Evolutionary conservation across 2,113 vertebrate species (phyloP).

Genomic region (Aplodontia rufa): DNA sequence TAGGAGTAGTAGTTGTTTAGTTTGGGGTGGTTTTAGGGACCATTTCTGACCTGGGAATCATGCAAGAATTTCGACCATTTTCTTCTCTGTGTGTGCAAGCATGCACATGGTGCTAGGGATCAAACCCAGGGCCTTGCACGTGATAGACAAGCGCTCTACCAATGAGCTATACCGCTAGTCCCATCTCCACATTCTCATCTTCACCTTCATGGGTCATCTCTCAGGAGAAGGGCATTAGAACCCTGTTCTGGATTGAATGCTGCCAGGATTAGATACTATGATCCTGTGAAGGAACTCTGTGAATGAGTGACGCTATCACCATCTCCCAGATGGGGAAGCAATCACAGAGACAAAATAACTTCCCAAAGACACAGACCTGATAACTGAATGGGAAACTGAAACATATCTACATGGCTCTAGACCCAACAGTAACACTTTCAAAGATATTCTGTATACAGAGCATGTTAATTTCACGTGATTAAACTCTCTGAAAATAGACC

Average conservation of each 20-base stretch:
- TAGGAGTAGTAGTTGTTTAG: neutral
- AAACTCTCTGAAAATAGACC: conserved; percentile 46
- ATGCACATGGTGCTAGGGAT: neutral
- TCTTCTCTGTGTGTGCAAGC: neutral
- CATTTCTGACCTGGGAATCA: neutral
- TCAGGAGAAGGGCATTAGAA: neutral
- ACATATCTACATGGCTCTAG: neutral
- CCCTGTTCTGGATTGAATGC: neutral
- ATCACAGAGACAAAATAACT: neutral
- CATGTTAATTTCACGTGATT: conserved; percentile 36
- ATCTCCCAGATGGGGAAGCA: neutral
- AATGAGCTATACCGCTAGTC: too few species aligned
- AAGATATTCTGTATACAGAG: conserved; percentile 7
- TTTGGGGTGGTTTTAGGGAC: neutral
- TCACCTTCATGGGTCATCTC: neutral
- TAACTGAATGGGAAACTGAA: neutral
- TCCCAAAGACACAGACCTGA: conserved; percentile 3
- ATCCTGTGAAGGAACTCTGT: neutral
- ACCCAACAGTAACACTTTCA: neutral
- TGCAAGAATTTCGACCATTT: neutral
- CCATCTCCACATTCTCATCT: neutral
- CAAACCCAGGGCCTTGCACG: neutral
- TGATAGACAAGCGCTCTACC: neutral
- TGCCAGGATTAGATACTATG: neutral
- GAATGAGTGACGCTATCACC: neutral